These are phyloP conservation scores for Hippoglossus stenolepis DNA, from an alignment of 2,113 vertebrate genomes.

Conservation along the genomic window DNA sequence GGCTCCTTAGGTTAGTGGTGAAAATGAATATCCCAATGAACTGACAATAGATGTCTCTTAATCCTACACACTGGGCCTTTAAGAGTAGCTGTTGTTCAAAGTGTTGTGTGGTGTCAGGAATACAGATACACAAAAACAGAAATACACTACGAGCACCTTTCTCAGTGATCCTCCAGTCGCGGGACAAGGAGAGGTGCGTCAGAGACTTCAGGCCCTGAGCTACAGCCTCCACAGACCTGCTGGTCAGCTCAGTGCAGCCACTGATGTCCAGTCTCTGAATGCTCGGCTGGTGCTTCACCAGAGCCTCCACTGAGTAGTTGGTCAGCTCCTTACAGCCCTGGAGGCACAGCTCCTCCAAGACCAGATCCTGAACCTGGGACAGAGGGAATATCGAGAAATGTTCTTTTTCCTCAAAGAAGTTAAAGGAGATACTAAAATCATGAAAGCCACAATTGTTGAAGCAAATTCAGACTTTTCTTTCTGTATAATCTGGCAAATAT, in stretches of 20 bases:
- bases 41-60: too few relatives aligned
- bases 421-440: not conserved
- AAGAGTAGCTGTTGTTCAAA: not conserved
- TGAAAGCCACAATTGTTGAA: too few relatives aligned
- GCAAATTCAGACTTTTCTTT: too few relatives aligned
- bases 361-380: conserved; percentile 75
- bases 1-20: too few relatives aligned
- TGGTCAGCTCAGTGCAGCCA: conserved; percentile 84
- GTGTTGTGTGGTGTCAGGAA: too few relatives aligned
- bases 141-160: conserved; percentile 43
- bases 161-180: conserved; percentile 83
- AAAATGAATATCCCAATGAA: too few relatives aligned
- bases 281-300: conserved; percentile 82
- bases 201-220: conserved; percentile 73
- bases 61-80: not conserved
- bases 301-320: conserved; percentile 80
- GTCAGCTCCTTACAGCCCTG: conserved; percentile 86
- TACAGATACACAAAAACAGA: not conserved
- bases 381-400: not conserved
- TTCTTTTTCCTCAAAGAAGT: not conserved
- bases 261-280: conserved; percentile 85
- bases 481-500: too few relatives aligned
- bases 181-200: conserved; percentile 74
- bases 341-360: conserved; percentile 80
- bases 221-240: conserved; percentile 76